Conservation (phyloP, 1,140 invertebrate species). For the Meloidogyne chitwoodi region DNA sequence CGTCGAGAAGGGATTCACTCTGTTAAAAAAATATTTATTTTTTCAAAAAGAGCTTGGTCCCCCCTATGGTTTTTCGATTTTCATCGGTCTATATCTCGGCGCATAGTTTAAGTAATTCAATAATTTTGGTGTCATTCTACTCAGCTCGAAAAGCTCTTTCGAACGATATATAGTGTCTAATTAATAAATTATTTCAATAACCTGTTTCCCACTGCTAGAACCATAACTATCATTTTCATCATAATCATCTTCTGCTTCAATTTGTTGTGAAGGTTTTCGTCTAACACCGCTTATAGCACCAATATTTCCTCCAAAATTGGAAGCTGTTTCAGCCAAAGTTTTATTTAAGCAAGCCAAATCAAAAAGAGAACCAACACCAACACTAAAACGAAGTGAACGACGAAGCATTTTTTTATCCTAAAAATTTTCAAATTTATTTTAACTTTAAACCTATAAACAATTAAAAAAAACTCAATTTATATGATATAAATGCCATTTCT, state of each 20-base stretch:
- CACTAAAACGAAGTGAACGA: constrained; percentile 32
- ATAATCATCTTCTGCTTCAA: background rate
- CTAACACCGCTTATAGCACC: background rate
- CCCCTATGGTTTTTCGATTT: too few species aligned
- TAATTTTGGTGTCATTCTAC: too few species aligned
- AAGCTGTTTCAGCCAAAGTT: background rate
- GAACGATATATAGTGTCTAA: too few species aligned
- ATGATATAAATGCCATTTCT: constrained; percentile 57
- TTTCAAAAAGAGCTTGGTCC: too few species aligned
- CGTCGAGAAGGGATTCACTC: constrained; percentile 1
- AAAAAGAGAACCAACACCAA: constrained; percentile 23
- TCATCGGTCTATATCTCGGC: too few species aligned
- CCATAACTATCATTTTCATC: background rate
- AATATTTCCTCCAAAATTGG: background rate
- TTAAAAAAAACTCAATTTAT: constrained; percentile 48
- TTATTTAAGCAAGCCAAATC: constrained; percentile 25
- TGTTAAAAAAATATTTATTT: too few species aligned
- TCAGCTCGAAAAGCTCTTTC: too few species aligned
- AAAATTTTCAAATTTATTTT: background rate
- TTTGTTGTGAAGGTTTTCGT: background rate
- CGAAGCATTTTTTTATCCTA: constrained; percentile 44
- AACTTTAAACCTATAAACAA: background rate
- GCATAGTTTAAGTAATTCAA: too few species aligned
- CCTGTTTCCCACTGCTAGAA: background rate
- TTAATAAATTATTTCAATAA: background rate